A percentile compares a stretch with the other conserved stretches of the same genome.
Conservation (phyloP, 2,888 invertebrate species). For the Pegoplata infirma region DNA sequence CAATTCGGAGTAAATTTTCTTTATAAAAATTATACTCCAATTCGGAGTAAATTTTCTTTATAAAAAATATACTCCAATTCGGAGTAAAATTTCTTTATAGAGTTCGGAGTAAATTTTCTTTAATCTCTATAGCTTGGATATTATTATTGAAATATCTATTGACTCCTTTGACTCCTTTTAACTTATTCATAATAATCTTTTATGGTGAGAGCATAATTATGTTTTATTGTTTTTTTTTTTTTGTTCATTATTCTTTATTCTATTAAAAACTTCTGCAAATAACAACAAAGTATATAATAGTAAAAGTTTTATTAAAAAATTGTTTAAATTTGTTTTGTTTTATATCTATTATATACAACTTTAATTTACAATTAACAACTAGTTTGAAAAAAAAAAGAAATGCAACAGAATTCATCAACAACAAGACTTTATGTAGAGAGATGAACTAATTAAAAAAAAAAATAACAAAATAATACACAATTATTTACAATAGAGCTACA, state of each 20-base stretch:
- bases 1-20: no score
- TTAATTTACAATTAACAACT: conserved; percentile 43
- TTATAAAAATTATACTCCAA: no score
- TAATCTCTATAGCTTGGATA: no score
- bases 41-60: no score
- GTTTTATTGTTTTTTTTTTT: neutral
- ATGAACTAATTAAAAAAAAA: conserved; percentile 28
- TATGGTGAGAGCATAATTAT: neutral
- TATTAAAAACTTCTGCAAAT: conserved; percentile 1
- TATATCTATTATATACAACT: conserved; percentile 14
- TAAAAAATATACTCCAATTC: no score
- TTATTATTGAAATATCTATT: no score
- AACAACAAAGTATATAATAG: conserved; percentile 20
- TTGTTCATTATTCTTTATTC: neutral
- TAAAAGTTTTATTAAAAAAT: conserved; percentile 23
- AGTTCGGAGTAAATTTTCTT: no score
- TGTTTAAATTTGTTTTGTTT: neutral
- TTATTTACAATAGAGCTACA: conserved; percentile 19
- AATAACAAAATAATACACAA: conserved; percentile 3
- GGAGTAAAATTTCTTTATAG: no score
- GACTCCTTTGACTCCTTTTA: no score
- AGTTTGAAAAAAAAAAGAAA: conserved; percentile 17
- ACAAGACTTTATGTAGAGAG: conserved; percentile 8
- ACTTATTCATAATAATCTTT: neutral
- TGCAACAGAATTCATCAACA: no score